phyloP scores from a whole-genome alignment of 1,140 invertebrate genomes.

The Hypsibius dujardini region DNA sequence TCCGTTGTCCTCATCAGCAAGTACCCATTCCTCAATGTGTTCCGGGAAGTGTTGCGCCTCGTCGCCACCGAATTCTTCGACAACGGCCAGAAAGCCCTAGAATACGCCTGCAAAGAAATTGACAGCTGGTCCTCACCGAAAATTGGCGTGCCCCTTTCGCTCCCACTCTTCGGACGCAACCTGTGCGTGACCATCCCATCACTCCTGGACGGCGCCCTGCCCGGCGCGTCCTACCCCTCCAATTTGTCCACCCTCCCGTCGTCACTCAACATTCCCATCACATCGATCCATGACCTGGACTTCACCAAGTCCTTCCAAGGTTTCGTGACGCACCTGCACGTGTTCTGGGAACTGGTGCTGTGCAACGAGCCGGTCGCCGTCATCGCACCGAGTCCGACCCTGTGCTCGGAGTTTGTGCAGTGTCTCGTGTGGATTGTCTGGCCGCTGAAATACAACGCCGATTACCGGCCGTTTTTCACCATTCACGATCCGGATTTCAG shows the following conservation, averaged over 20 bases:
- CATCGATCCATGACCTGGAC: conserved; percentile 50
- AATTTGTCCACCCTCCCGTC: not conserved
- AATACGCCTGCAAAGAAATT: conserved; percentile 74
- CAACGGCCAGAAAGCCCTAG: conserved; percentile 59
- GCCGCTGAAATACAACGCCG: conserved; percentile 72
- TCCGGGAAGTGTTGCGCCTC: conserved; percentile 62
- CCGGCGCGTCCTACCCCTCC: conserved; percentile 20
- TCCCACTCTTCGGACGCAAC: conserved; percentile 56
- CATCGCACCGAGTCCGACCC: conserved; percentile 75
- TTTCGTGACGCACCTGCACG: conserved; percentile 75
- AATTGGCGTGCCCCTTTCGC: conserved; percentile 57
- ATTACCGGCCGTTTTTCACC: conserved; percentile 95
- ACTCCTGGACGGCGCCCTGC: conserved; percentile 18
- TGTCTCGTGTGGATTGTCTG: conserved; percentile 75
- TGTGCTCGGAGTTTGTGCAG: conserved; percentile 80
- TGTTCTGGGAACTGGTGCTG: conserved; percentile 89
- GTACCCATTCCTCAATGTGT: conserved; percentile 81
- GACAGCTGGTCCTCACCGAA: conserved; percentile 73
- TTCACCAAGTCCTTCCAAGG: conserved; percentile 46
- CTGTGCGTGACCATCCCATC: conserved; percentile 6
- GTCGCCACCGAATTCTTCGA: conserved; percentile 91
- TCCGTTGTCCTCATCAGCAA: conserved; percentile 28
- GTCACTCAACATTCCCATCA: conserved; percentile 23
- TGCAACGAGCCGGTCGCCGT: conserved; percentile 59
- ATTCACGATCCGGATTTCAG: conserved; percentile 99